These are phyloP conservation scores for Netelia virgata DNA, from an alignment of 2,888 invertebrate species.

Conservation along the genomic window DNA sequence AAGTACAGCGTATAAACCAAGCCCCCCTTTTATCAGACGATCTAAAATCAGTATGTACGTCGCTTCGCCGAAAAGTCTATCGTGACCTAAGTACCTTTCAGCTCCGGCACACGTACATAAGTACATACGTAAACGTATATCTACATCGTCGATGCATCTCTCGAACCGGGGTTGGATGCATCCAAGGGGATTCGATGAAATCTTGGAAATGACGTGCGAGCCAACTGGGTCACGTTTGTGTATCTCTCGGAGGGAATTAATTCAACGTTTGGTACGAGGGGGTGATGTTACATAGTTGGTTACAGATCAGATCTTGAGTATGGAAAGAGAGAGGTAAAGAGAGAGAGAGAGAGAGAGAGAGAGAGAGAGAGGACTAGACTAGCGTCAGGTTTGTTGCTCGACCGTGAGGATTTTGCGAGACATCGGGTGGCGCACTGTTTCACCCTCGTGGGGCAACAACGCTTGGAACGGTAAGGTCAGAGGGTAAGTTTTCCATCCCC, in stretches of 20 bases:
- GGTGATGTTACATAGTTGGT: not conserved
- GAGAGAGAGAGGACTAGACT: not conserved
- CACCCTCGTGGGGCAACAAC: conserved; percentile 12
- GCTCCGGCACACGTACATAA: too few species aligned
- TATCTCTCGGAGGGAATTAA: conserved; percentile 46
- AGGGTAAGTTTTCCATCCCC: conserved; percentile 40
- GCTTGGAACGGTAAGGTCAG: conserved; percentile 31
- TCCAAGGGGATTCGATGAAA: conserved; percentile 16
- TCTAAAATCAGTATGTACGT: too few species aligned
- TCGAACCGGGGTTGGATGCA: not conserved
- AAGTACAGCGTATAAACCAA: too few species aligned
- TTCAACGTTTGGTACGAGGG: conserved; percentile 32
- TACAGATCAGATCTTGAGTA: too few species aligned
- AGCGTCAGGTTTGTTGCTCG: not conserved
- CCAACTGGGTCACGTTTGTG: conserved; percentile 56
- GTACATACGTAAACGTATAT: not conserved
- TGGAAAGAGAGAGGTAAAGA: too few species aligned
- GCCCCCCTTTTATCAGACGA: too few species aligned
- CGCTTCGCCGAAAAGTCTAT: too few species aligned
- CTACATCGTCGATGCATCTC: not conserved
- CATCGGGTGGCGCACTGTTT: not conserved
- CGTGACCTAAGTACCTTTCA: too few species aligned
- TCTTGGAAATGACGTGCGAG: conserved; percentile 36
- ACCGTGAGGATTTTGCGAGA: not conserved
- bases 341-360: conserved; percentile 3